Evolutionary conservation across 2,113 vertebrate species (phyloP), one percentile per base, ranked within the genome.

Genomic region (Microcebus jonahi): DNA sequence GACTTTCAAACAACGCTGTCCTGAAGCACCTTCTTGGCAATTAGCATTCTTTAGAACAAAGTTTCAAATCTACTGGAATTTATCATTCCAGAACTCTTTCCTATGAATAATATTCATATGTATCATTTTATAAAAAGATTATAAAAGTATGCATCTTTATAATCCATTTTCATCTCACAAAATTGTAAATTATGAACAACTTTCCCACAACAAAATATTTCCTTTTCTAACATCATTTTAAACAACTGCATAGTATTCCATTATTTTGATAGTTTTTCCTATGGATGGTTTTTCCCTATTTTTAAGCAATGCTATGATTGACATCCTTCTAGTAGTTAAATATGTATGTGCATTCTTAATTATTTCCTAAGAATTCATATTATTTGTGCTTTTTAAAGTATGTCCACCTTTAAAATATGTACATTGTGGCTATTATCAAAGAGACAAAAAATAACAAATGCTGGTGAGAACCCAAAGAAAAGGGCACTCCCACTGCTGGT

Each of bases 1-100:
- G 50, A 4, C 48, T 34, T n/a, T 70, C 59, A 61, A 45, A 29
- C n/a, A 42, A 23, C 10, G 31, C 21, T 53, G 34, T 75, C 21
- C 4, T 53, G n/a, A 89, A 70, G 61, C 29, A 89, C 17, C 34
- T 34, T 34, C 57, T 57, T 68, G 23, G 34, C 20, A 50, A 11
- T 92, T 70, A 77, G 27, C 92, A 8, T 77, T 93, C 42, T 93
- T 84, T 20, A 89, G 31, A 71, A 70, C 6, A 63, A 84, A 93
- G 34, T 85, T 45, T 68, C 84, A 85, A 70, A 11, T 65, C 27
- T 17, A 63, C 20, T 63, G 21, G 29, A 11, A 53, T 77, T 59
- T 83, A 84, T 4, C 27, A 57, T 89, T 89, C 34, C 42, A 76
- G 70, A 77, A 29, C 1, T 77, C 88, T 75, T 77, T 23, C 61